Conservation (phyloP, 2,113 vertebrate genomes). For the Peromyscus polionotus region DNA sequence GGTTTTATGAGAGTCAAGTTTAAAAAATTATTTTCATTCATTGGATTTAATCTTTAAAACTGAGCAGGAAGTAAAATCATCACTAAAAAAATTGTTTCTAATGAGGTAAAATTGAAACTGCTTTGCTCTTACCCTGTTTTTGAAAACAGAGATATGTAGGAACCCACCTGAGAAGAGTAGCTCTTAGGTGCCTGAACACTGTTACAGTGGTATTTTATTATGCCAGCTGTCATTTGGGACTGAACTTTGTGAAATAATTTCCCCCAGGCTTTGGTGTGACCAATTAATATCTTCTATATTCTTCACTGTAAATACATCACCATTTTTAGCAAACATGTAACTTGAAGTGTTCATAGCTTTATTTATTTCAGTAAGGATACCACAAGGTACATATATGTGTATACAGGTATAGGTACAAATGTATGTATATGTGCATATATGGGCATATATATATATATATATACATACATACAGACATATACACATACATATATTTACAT, state of each 20-base stretch:
- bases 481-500: background rate
- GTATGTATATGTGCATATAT: background rate
- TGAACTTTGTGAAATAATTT: background rate
- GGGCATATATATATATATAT: background rate
- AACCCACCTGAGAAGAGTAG: background rate
- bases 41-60: background rate
- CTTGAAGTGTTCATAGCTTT: background rate
- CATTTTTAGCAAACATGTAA: background rate
- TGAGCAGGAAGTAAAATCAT: background rate
- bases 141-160: too few species aligned
- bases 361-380: background rate
- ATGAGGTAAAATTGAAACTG: background rate
- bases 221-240: background rate
- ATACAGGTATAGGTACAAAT: background rate
- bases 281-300: background rate
- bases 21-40: background rate
- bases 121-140: background rate
- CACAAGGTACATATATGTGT: background rate
- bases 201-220: background rate
- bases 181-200: background rate
- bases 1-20: background rate
- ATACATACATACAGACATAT: background rate
- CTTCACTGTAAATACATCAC: background rate
- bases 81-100: background rate
- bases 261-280: background rate